phyloP scores from a whole-genome alignment of 2,888 invertebrate genomes.

The Melinaea marsaeus region DNA sequence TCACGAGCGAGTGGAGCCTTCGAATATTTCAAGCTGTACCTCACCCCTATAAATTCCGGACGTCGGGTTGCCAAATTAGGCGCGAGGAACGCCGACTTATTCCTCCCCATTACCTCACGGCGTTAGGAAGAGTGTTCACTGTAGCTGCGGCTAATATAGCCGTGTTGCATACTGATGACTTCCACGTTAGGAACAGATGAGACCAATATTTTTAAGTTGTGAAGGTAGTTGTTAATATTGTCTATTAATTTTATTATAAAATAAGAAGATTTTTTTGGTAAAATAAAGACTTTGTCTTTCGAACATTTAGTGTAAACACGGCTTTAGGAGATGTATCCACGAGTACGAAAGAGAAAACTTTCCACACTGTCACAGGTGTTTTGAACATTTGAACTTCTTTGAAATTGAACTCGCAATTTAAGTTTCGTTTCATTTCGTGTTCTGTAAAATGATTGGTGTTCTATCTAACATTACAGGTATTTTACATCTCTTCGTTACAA shows the following conservation, averaged over 20 bases:
- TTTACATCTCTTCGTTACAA: too few relatives aligned
- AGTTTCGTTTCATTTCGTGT: conserved; percentile 27
- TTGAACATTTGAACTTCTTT: conserved; percentile 45
- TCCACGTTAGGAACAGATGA: too few relatives aligned
- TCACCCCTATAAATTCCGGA: conserved; percentile 75
- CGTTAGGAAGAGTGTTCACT: conserved; percentile 32
- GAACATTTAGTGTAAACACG: neutral
- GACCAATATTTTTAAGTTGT: too few relatives aligned
- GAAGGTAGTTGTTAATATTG: too few relatives aligned
- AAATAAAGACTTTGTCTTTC: too few relatives aligned
- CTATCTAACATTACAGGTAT: too few relatives aligned
- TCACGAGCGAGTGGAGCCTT: conserved; percentile 75
- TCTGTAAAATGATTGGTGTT: too few relatives aligned
- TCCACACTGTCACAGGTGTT: conserved; percentile 64
- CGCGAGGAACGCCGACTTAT: conserved; percentile 72
- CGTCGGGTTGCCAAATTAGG: conserved; percentile 78
- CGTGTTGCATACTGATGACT: too few relatives aligned
- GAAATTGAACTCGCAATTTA: conserved; percentile 41
- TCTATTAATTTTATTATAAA: too few relatives aligned
- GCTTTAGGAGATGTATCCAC: conserved; percentile 20
- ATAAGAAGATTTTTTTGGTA: too few relatives aligned
- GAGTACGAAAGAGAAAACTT: conserved; percentile 57
- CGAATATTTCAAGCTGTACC: conserved; percentile 75
- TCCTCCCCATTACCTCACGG: conserved; percentile 62
- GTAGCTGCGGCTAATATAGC: conserved; percentile 10